Base-by-base conservation (phyloP, 1,140 invertebrate genomes). In the Pinna nobilis region DNA sequence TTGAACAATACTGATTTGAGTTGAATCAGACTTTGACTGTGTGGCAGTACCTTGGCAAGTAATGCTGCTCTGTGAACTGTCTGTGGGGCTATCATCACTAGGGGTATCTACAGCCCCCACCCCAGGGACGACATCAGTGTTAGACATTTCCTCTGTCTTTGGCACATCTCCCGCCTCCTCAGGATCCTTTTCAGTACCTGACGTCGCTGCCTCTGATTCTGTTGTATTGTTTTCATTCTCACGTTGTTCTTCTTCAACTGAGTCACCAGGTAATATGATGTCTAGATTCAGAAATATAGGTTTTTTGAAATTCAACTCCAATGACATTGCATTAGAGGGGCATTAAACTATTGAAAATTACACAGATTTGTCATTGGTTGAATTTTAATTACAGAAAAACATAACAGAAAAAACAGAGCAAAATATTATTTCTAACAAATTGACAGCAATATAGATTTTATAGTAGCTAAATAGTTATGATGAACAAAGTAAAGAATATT, bases 261-360 rank as follows among this genome's bases (percentile, higher is more conserved):
- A 64, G 50, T 74, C 76, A 41, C 77, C 79, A 3, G 83, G 83
- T 15, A 84, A 50, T 47, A 33, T 33, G 20, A 50, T 66, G 25
- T 66, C 30, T 50, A 35, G 20, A 37, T n/a, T n/a, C n/a, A n/a
- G n/a, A n/a, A n/a, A n/a, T n/a, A n/a, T n/a, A n/a, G n/a, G n/a
- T n/a, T 49, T 4, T 49, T 18, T 49, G 23, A 18, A 49, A 49
- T 4, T 20, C 9, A 49, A 5, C 18, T 0, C 23, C 23, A 5
- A n/a, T 3, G 18, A 49, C 23, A 0, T n/a, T n/a, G 3, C 18
- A 49, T 2, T n/a, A 18, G 23, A 49, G 44, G 18, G n/a, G n/a
- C n/a, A n/a, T n/a, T n/a, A n/a, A n/a, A n/a, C n/a, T n/a, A n/a
- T n/a, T n/a, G n/a, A n/a, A n/a, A n/a, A n/a, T n/a, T n/a, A n/a